These are phyloP conservation scores for Lasioglossum vierecki DNA, from an alignment of 2,888 invertebrate species.

Conservation along the genomic window DNA sequence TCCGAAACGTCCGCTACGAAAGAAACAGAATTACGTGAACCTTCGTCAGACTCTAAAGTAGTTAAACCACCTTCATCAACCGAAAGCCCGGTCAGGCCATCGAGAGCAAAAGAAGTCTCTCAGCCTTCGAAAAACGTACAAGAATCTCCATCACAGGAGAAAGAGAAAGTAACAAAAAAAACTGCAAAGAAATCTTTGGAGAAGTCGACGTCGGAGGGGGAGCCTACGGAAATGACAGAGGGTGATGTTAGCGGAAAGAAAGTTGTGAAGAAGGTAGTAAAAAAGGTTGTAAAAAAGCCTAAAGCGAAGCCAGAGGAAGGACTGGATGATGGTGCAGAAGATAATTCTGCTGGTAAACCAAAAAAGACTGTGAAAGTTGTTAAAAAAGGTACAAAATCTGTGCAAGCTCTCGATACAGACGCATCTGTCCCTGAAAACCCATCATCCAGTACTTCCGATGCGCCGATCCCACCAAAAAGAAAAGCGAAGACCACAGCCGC, in stretches of 20 bases:
- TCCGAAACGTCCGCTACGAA: neutral
- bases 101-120: slow-evolving; percentile 74
- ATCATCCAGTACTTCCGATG: slow-evolving; percentile 78
- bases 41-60: slow-evolving; percentile 11
- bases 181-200: slow-evolving; percentile 63
- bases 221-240: slow-evolving; percentile 70
- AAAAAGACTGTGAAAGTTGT: slow-evolving; percentile 85
- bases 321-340: slow-evolving; percentile 71
- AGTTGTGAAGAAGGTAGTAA: slow-evolving; percentile 85
- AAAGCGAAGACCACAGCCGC: slow-evolving; percentile 74
- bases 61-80: neutral
- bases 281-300: slow-evolving; percentile 82
- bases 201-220: slow-evolving; percentile 55
- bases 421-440: slow-evolving; percentile 85
- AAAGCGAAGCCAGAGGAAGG: slow-evolving; percentile 68
- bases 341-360: slow-evolving; percentile 77
- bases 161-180: slow-evolving; percentile 59
- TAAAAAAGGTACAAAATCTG: slow-evolving; percentile 83
- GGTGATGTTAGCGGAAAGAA: slow-evolving; percentile 74
- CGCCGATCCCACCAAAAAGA: slow-evolving; percentile 84
- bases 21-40: slow-evolving; percentile 1
- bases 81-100: slow-evolving; percentile 66
- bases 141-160: slow-evolving; percentile 55
- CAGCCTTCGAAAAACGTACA: slow-evolving; percentile 77
- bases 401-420: slow-evolving; percentile 82